Percentiles rank a stretch among this genome's conserved stretches.
Evolutionary conservation across 2,888 invertebrate species (phyloP).

Genomic region (Calliscelio sp.): DNA sequence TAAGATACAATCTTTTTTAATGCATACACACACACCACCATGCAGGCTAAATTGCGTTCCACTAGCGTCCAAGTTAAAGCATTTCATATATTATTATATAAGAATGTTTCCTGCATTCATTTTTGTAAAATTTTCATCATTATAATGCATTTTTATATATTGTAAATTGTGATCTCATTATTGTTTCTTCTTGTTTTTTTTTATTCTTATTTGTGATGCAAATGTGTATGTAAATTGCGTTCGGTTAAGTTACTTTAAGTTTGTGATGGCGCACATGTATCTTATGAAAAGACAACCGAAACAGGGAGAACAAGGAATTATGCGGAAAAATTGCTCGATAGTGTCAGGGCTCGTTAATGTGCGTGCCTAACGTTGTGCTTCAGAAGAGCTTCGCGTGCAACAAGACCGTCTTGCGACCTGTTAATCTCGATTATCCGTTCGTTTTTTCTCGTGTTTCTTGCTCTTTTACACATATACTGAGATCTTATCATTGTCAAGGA

Average conservation of each 20-base stretch:
- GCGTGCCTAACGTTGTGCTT: slow-evolving; percentile 32
- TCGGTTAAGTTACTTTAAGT: slow-evolving; percentile 35
- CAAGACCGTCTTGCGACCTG: slow-evolving; percentile 53
- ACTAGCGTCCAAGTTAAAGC: no score
- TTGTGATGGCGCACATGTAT: slow-evolving; percentile 59
- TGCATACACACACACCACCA: no score
- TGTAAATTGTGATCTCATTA: slow-evolving; percentile 64
- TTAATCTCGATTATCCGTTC: slow-evolving; percentile 56
- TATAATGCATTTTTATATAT: slow-evolving; percentile 7
- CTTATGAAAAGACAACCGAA: slow-evolving; percentile 50
- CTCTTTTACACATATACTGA: slow-evolving; percentile 43
- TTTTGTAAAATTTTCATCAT: slow-evolving; percentile 47
- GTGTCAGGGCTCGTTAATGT: slow-evolving; percentile 59
- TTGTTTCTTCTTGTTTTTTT: slow-evolving; percentile 37
- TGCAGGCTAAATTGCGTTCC: no score
- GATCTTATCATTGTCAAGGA: slow-evolving; percentile 54
- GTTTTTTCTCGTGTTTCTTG: slow-evolving; percentile 56
- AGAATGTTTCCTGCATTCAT: neutral
- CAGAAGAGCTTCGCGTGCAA: slow-evolving; percentile 59
- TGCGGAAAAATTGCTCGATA: slow-evolving; percentile 41
- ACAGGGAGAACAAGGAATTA: slow-evolving; percentile 32
- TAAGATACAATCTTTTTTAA: neutral
- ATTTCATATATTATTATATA: no score
- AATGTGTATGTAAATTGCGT: slow-evolving; percentile 35
- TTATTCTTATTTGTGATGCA: slow-evolving; percentile 13